Percentiles rank a stretch among this genome's conserved stretches.
phyloP scores from a whole-genome alignment of 1,140 invertebrate genomes.

The Heliothis virescens region DNA sequence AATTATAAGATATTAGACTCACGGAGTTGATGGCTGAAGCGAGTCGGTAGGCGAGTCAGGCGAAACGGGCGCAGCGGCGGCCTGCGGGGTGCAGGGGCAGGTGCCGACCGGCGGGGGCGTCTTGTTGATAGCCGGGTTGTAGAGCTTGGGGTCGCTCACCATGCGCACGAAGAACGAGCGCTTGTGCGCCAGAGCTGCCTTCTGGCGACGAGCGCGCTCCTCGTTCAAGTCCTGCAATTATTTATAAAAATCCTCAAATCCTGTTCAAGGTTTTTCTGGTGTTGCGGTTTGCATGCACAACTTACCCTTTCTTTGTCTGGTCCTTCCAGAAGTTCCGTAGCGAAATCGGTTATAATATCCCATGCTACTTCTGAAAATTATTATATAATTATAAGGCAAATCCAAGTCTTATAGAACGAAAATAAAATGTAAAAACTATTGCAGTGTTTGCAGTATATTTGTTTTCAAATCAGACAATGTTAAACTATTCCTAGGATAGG shows the following conservation, averaged over 20 bases:
- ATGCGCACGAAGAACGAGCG: slow-evolving; percentile 98
- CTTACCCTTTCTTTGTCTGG: slow-evolving; percentile 87
- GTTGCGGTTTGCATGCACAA: neutral
- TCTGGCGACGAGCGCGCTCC: slow-evolving; percentile 74
- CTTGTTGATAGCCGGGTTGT: slow-evolving; percentile 95
- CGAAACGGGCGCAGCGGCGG: slow-evolving; percentile 71
- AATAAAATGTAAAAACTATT: no score
- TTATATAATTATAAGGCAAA: neutral
- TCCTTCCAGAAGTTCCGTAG: slow-evolving; percentile 92
- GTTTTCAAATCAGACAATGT: no score
- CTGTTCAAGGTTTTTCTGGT: neutral
- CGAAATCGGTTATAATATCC: slow-evolving; percentile 94
- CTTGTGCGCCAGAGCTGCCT: slow-evolving; percentile 93
- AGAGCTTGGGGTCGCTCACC: slow-evolving; percentile 98
- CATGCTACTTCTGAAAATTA: slow-evolving; percentile 92
- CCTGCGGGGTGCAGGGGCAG: slow-evolving; percentile 88
- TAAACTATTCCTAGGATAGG: no score
- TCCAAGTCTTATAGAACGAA: no score
- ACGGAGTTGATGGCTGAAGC: slow-evolving; percentile 73
- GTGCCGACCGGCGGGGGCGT: slow-evolving; percentile 89
- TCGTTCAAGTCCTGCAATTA: slow-evolving; percentile 74
- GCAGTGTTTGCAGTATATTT: no score
- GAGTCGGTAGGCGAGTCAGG: slow-evolving; percentile 78
- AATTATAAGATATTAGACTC: slow-evolving; percentile 47
- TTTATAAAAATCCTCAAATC: neutral